Evolutionary conservation across 2,113 vertebrate species (phyloP), one percentile per base, ranked within the genome.

Genomic region (Pimephales promelas): DNA sequence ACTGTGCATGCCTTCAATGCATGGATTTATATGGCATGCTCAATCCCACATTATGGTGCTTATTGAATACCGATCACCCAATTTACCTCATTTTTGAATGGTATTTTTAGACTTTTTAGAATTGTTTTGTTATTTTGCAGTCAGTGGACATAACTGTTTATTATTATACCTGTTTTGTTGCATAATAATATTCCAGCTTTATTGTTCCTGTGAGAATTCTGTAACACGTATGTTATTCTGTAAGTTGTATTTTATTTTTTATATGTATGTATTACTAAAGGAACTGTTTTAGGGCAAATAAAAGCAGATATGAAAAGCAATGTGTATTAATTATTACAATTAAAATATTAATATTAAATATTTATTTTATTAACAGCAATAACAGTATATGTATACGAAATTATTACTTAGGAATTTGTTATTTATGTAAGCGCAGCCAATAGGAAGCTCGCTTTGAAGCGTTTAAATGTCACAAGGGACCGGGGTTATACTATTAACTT

Each of bases 381-480:
- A 10, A 7, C 40, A 40, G 8, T n/a, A n/a, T n/a, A n/a, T n/a
- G n/a, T n/a, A n/a, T n/a, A n/a, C n/a, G n/a, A n/a, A n/a, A n/a
- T n/a, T n/a, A n/a, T n/a, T n/a, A n/a, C n/a, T n/a, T n/a, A n/a
- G n/a, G 13, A 6, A 26, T 80, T 16, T 64, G 0, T 45, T 28
- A 40, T 66, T 24, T 18, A 72, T 47, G 20, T 18, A 83, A 28
- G 54, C 43, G 28, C 77, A 78, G 34, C 84, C 87, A 88, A 88
- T 88, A 47, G 79, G 40, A 14, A 59, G 18, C 52, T 40, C 20
- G 47, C 73, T 72, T 1, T 52, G 61, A 62, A 79, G 64, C 74
- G 40, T 86, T 85, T 87, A 87, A 88, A 84, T 54, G 73, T 79
- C 79, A 83, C 22, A n/a, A 34, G 61, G 47, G n/a, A 40, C 24